Conservation (phyloP, 1,140 invertebrate genomes). For the Drosophila mauritiana region DNA sequence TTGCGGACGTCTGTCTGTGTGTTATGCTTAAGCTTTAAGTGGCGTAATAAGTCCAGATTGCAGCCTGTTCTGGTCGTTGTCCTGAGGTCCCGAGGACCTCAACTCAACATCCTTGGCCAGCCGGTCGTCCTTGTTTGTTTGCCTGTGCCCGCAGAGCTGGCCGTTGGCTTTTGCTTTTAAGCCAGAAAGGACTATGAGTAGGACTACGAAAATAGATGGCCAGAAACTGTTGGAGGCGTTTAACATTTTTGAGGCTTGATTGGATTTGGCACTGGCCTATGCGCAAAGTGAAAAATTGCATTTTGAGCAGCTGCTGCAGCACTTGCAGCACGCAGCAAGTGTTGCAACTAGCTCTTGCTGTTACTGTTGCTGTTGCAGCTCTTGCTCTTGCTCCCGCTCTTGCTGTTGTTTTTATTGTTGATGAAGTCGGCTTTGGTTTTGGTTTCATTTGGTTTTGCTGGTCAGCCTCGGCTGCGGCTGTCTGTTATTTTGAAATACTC, state of each 20-base stretch:
- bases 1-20: conserved; percentile 7
- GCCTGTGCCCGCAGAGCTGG: conserved; percentile 61
- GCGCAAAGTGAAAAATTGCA: conserved; percentile 80
- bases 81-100: conserved; percentile 7
- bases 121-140: conserved; percentile 60
- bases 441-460: conserved; percentile 80
- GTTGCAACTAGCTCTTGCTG: conserved; percentile 33
- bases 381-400: conserved; percentile 20
- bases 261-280: conserved; percentile 70
- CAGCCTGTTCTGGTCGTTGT: conserved; percentile 28
- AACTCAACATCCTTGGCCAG: conserved; percentile 7
- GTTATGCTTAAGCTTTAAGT: conserved; percentile 75
- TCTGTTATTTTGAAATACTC: conserved; percentile 81
- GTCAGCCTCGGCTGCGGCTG: conserved; percentile 72
- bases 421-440: conserved; percentile 79
- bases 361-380: conserved; percentile 50
- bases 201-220: background rate
- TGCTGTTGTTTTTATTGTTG: conserved; percentile 63
- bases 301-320: conserved; percentile 73
- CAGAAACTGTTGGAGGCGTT: conserved; percentile 57
- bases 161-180: conserved; percentile 81
- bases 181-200: conserved; percentile 26
- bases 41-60: conserved; percentile 77
- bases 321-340: conserved; percentile 38
- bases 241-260: conserved; percentile 83